These are phyloP conservation scores for Xiphophorus hellerii DNA, from an alignment of 2,113 vertebrate genomes.

Conservation along the genomic window DNA sequence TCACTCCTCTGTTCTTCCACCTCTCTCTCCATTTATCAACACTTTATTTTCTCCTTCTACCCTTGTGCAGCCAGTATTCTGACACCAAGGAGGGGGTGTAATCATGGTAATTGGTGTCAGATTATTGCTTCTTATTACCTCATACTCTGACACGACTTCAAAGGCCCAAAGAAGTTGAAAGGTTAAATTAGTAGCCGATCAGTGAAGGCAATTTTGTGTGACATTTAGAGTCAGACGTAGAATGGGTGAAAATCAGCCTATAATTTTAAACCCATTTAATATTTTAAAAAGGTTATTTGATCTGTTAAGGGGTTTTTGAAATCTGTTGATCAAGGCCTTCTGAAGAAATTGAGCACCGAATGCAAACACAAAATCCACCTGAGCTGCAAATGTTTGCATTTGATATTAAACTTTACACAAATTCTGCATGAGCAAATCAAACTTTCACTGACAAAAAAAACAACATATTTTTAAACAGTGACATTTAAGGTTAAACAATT, in stretches of 20 bases:
- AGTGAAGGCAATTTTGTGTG: background rate
- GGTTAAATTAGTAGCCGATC: background rate
- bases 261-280: slow-evolving; percentile 13
- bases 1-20: slow-evolving; percentile 44
- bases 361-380: background rate
- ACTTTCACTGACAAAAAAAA: no score
- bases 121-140: background rate
- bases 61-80: slow-evolving; percentile 28
- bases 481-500: background rate
- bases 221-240: no score
- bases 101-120: slow-evolving; percentile 30
- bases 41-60: slow-evolving; percentile 45
- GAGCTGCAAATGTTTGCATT: background rate
- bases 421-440: background rate
- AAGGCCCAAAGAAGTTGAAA: background rate
- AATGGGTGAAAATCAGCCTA: background rate
- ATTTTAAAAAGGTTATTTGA: slow-evolving; percentile 12
- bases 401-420: background rate
- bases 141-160: slow-evolving; percentile 1
- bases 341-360: background rate
- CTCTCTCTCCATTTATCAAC: slow-evolving; percentile 39
- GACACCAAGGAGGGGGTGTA: slow-evolving; percentile 17
- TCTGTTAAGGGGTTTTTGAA: slow-evolving; percentile 4
- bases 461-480: background rate
- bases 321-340: background rate